Conservation (phyloP, 2,113 vertebrate genomes). For the Hypanus sabinus region DNA sequence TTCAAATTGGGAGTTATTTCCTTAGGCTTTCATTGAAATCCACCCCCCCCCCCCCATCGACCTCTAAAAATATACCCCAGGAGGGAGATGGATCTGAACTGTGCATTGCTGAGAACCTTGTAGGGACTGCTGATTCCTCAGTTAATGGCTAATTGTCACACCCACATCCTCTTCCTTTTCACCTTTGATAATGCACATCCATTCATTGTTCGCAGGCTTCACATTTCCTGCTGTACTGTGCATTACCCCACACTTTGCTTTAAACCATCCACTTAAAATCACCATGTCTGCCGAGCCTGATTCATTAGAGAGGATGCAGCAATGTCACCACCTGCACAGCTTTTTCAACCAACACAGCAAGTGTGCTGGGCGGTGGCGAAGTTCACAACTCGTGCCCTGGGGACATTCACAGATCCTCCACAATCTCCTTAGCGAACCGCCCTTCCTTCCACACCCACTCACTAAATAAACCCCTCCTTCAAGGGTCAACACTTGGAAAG, state of each 20-base stretch:
- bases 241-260: neutral
- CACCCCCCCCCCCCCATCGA: no score
- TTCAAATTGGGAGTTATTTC: neutral
- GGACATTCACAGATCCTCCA: neutral
- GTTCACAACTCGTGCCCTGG: neutral
- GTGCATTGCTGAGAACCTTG: neutral
- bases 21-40: neutral
- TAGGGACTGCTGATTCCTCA: neutral
- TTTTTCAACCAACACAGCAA: neutral
- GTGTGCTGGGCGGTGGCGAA: neutral
- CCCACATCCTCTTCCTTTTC: constrained; percentile 17
- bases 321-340: neutral
- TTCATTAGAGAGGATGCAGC: neutral
- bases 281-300: neutral
- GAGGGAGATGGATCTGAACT: neutral
- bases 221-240: neutral
- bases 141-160: neutral
- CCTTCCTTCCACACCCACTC: neutral
- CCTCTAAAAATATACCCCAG: neutral
- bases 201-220: constrained; percentile 22
- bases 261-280: neutral
- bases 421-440: neutral
- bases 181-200: constrained; percentile 1
- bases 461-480: neutral
- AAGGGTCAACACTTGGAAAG: neutral